These are phyloP conservation scores for Perca fluviatilis DNA, from an alignment of 2,113 vertebrate species.

Conservation along the genomic window DNA sequence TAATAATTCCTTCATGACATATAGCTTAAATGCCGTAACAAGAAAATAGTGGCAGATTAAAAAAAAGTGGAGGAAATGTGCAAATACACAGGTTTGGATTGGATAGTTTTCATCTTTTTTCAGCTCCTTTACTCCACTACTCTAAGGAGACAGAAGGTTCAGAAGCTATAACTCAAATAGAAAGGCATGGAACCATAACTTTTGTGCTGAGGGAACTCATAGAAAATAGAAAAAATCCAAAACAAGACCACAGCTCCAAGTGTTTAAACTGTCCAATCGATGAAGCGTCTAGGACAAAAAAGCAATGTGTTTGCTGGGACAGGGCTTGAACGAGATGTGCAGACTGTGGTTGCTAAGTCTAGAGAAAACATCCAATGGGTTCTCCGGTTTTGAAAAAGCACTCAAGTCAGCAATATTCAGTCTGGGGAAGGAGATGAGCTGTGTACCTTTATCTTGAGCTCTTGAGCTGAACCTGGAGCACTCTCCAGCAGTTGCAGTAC, in stretches of 20 bases:
- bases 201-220: background rate
- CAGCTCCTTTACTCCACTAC: background rate
- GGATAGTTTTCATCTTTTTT: background rate
- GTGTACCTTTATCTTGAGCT: slow-evolving; percentile 82
- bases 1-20: background rate
- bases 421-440: slow-evolving; percentile 1
- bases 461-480: slow-evolving; percentile 78
- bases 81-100: background rate
- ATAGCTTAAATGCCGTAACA: background rate
- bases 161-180: background rate
- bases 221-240: slow-evolving; percentile 38
- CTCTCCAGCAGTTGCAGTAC: slow-evolving; percentile 75
- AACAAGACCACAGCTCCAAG: background rate
- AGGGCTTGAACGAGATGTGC: background rate
- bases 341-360: background rate
- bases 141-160: background rate
- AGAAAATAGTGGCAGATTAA: slow-evolving; percentile 13
- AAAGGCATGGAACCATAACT: background rate
- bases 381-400: slow-evolving; percentile 10
- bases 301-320: background rate
- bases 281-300: slow-evolving; percentile 3
- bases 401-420: slow-evolving; percentile 13
- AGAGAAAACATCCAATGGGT: background rate
- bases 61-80: background rate
- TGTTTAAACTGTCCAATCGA: slow-evolving; percentile 15